Percentiles rank a stretch among this genome's conserved stretches.
Evolutionary conservation across 30 jellyfish, hydroid and myxozoan species (phyloP).

Genomic region (Turritopsis rubra): DNA sequence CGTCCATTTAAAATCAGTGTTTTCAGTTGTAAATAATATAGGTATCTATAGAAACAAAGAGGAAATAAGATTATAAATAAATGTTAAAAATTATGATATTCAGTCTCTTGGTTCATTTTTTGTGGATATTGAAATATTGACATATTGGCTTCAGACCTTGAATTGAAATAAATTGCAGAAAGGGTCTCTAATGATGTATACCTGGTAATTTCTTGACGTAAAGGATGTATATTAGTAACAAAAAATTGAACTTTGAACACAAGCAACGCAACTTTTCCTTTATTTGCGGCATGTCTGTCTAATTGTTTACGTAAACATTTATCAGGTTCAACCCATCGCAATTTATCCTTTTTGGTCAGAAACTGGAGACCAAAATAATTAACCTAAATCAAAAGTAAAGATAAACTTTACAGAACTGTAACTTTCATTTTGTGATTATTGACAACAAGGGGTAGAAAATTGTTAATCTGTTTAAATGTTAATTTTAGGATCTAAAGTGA

Average conservation of each 20-base stretch:
- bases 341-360: slow-evolving; percentile 45
- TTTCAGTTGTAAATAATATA: slow-evolving; percentile 70
- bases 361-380: slow-evolving; percentile 84
- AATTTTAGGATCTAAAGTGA: too few species aligned
- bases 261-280: slow-evolving; percentile 52
- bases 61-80: neutral
- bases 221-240: slow-evolving; percentile 50
- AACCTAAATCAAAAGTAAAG: too few species aligned
- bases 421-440: too few species aligned
- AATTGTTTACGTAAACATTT: slow-evolving; percentile 61
- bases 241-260: slow-evolving; percentile 65
- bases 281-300: slow-evolving; percentile 52
- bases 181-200: neutral
- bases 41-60: slow-evolving; percentile 40
- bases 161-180: neutral
- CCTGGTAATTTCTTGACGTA: slow-evolving; percentile 95
- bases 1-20: slow-evolving; percentile 42
- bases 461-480: too few species aligned
- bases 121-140: neutral
- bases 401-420: too few species aligned
- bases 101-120: too few species aligned
- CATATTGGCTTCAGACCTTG: neutral
- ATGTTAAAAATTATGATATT: too few species aligned
- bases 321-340: slow-evolving; percentile 83
- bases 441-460: too few species aligned